phyloP scores from a whole-genome alignment of 2,797 vertebrate species.

The Todus mexicanus region DNA sequence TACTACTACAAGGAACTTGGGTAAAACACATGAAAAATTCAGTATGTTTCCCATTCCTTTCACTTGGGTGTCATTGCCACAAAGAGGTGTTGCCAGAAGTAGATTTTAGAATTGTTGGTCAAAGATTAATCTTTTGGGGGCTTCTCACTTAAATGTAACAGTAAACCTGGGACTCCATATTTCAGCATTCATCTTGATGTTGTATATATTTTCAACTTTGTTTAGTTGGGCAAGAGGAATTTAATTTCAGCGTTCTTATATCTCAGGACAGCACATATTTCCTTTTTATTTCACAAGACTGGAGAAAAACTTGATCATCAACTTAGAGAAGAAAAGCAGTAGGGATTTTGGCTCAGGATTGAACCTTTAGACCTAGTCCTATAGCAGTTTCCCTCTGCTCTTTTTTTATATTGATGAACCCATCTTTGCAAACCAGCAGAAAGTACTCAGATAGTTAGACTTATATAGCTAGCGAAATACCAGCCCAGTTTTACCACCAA shows the following conservation, averaged over 20 bases:
- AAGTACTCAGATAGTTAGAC: not conserved
- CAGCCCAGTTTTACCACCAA: not conserved
- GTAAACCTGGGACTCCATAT: not conserved
- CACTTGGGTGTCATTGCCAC: not conserved
- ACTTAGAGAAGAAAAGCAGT: not conserved
- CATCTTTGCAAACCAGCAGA: not conserved
- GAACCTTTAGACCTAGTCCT: not conserved
- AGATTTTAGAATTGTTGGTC: not conserved
- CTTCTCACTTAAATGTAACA: not conserved
- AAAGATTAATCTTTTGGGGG: not conserved
- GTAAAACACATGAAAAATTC: not conserved
- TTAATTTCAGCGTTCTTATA: not conserved
- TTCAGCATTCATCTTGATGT: not conserved
- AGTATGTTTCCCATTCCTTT: not conserved
- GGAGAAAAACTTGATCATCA: not conserved
- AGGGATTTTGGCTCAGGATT: not conserved
- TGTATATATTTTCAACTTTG: not conserved
- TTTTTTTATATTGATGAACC: not conserved
- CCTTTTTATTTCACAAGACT: not conserved
- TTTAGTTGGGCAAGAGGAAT: not conserved
- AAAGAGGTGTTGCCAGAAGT: not conserved
- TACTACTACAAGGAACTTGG: not conserved
- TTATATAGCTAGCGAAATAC: not conserved
- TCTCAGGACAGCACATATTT: not conserved
- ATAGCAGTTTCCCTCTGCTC: not conserved